A percentile compares a stretch with the other conserved stretches of the same genome.
These are phyloP conservation scores for Okamejei kenojei DNA, from an alignment of 2,797 vertebrate species.

Conservation along the genomic window DNA sequence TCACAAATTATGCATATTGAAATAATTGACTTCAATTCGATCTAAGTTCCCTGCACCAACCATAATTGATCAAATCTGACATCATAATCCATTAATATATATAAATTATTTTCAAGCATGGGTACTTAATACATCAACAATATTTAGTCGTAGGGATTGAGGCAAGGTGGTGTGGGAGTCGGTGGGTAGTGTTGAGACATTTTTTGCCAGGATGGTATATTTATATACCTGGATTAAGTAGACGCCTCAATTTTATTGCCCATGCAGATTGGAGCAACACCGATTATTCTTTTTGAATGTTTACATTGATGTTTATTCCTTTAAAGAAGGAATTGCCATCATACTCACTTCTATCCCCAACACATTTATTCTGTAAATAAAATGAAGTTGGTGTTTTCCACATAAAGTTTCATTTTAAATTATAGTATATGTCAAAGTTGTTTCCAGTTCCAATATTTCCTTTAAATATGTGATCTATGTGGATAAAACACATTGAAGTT, in stretches of 20 bases:
- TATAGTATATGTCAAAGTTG: not conserved
- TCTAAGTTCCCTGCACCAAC: not conserved
- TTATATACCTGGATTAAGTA: not conserved
- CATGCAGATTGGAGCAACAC: not conserved
- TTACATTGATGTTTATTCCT: not conserved
- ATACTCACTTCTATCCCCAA: not conserved
- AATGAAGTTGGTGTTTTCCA: not conserved
- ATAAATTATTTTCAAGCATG: not conserved
- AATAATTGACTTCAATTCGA: not conserved
- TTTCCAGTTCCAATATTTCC: not conserved
- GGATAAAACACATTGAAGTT: not conserved
- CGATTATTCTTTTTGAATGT: not conserved
- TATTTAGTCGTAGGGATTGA: too few relatives aligned
- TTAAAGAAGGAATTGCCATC: not conserved
- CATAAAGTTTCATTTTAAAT: not conserved
- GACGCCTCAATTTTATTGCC: not conserved
- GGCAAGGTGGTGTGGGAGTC: too few relatives aligned
- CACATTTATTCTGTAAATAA: not conserved
- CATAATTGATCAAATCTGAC: not conserved
- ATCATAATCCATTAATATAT: not conserved
- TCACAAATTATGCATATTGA: not conserved
- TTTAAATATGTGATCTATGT: not conserved
- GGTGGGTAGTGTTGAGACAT: not conserved
- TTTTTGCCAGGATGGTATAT: not conserved
- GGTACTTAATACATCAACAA: not conserved